Conservation (phyloP, 1,140 invertebrate species). For the Bemisia tabaci region DNA sequence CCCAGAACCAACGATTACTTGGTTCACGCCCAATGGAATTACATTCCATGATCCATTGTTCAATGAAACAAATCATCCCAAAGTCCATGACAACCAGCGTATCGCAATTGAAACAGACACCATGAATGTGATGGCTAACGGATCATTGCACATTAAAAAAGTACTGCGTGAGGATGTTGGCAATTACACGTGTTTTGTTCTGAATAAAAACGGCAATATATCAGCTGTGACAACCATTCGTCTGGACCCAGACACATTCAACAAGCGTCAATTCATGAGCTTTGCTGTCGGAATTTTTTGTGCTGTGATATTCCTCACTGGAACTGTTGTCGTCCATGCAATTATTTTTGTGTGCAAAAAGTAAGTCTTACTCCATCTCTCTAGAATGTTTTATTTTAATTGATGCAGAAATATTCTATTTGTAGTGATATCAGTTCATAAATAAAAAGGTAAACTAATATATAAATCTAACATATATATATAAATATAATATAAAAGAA, state of each 20-base stretch:
- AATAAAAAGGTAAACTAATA: too few relatives aligned
- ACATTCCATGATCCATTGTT: constrained; percentile 58
- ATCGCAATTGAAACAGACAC: constrained; percentile 25
- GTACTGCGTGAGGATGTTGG: constrained; percentile 64
- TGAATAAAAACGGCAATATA: constrained; percentile 63
- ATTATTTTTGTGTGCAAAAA: not conserved
- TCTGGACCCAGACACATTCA: constrained; percentile 40
- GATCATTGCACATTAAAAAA: constrained; percentile 47
- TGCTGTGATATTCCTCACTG: not conserved
- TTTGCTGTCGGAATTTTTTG: not conserved
- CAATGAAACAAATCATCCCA: constrained; percentile 43
- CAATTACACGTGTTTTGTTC: constrained; percentile 72
- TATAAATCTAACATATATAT: too few relatives aligned
- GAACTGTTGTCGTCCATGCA: not conserved
- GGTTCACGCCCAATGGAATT: constrained; percentile 61
- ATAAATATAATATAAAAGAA: too few relatives aligned
- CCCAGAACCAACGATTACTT: constrained; percentile 64
- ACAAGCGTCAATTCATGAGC: not conserved
- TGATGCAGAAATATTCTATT: too few relatives aligned
- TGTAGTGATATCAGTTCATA: too few relatives aligned
- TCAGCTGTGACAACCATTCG: constrained; percentile 55
- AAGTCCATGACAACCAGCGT: constrained; percentile 39
- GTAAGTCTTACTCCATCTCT: not conserved
- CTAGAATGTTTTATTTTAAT: too few relatives aligned
- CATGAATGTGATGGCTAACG: constrained; percentile 43